Conservation (phyloP, 2,113 vertebrate genomes). For the Gambusia holbrooki region DNA sequence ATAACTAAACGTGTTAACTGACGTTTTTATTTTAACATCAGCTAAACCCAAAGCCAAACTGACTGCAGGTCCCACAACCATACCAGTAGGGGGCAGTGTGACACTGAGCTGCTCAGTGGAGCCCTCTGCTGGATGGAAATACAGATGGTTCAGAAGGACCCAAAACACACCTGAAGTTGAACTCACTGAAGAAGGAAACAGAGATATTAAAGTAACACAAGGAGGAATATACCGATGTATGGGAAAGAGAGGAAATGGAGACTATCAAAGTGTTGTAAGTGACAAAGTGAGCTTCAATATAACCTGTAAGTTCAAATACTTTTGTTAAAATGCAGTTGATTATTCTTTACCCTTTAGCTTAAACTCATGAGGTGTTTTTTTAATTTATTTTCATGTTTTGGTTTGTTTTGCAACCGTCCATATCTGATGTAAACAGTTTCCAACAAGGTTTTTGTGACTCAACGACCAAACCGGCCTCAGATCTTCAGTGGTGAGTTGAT, state of each 20-base stretch:
- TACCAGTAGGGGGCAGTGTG: not conserved
- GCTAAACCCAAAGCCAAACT: not conserved
- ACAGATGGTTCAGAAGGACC: conserved; percentile 5
- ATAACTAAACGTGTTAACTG: no score
- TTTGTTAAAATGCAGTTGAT: accelerated
- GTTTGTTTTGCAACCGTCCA: not conserved
- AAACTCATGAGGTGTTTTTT: no score
- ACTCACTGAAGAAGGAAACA: not conserved
- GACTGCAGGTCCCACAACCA: not conserved
- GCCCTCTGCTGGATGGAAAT: conserved; percentile 8
- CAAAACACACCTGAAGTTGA: not conserved
- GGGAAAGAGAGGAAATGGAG: conserved; percentile 15
- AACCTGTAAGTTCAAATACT: not conserved
- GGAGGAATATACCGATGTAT: conserved; percentile 19
- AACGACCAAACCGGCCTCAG: not conserved
- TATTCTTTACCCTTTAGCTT: no score
- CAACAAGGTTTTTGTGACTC: conserved; percentile 1
- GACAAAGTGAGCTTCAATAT: not conserved
- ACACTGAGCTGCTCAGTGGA: conserved; percentile 23
- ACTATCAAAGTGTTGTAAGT: not conserved
- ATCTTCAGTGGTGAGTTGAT: not conserved
- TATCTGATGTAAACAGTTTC: conserved; percentile 2
- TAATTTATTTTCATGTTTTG: no score
- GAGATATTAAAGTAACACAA: not conserved
- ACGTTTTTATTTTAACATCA: no score